Base-by-base conservation (phyloP, 2,888 invertebrate species). In the Oscheius sp. region DNA sequence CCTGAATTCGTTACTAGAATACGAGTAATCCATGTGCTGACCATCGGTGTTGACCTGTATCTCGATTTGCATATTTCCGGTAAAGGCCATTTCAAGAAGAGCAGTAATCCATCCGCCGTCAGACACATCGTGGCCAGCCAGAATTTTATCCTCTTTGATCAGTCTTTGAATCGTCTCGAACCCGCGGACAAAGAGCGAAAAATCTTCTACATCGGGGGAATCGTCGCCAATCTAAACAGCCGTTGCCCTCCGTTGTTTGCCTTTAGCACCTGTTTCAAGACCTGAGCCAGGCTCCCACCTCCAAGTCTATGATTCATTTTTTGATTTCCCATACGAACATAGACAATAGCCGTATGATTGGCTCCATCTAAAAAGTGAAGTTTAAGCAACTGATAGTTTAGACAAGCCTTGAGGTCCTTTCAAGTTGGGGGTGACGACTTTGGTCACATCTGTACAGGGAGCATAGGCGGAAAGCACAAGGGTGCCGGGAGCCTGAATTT, bases 401-500 rank as follows among this genome's bases (percentile, higher is more conserved):
- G 35, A 35, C 35, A 35, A 35, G 9, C 35, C 35, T 9, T 35
- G 3, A 3, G 69, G 23, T 12, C 70, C 92, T 89, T 94, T 94
- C 1, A 98, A 90, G 86, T 95, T 95, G 0, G 98, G 97, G n/a
- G 96, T 96, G 0, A 96, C 92, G 49, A 91, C 91, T 61, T 93
- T 91, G 5, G 92, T 92, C 18, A 99, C 92, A 89, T 99, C 94
- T 0, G 95, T 94, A 89, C 97, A 97, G 0, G 95, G 95, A 0
- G 95, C 97, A 89, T 98, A 99, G 0, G 94, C 93, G 0, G 97
- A 97, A n/a, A 99, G 92, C 0, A 98, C 98, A 68, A 98, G 90
- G 0, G 96, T 94, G 23, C 96, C 96, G 43, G 94, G 93, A 21
- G 85, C 79, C 81, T 81, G 68, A 46, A 78, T 46, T 13, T 59